These are phyloP conservation scores for Trichogramma evanescens DNA, from an alignment of 2,888 invertebrate genomes.

Conservation along the genomic window DNA sequence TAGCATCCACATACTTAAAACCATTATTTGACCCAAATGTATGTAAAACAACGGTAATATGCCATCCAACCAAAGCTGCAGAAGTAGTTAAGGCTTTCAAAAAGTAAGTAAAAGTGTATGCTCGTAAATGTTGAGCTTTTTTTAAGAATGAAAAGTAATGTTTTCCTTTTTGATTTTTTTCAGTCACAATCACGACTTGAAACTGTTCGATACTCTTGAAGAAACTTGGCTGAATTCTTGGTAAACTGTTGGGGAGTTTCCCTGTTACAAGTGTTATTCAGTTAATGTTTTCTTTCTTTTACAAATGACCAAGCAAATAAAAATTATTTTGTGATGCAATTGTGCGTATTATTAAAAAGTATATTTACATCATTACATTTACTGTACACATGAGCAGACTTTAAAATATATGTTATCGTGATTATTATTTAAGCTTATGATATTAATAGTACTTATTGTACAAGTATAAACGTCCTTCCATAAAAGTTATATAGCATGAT, in stretches of 20 bases:
- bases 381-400: too few relatives aligned
- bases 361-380: too few relatives aligned
- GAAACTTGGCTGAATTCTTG: constrained; percentile 58
- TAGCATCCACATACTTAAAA: constrained; percentile 66
- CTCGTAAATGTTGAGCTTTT: background rate
- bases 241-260: constrained; percentile 19
- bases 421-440: too few relatives aligned
- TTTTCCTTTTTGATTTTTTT: constrained; percentile 32
- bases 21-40: constrained; percentile 58
- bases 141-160: background rate
- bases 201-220: constrained; percentile 57
- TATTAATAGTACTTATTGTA: too few relatives aligned
- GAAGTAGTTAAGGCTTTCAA: constrained; percentile 62
- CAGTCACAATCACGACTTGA: constrained; percentile 56
- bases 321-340: background rate
- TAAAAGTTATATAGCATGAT: too few relatives aligned
- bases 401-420: too few relatives aligned
- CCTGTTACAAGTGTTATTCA: too few relatives aligned
- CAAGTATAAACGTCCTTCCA: too few relatives aligned
- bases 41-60: constrained; percentile 65
- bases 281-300: too few relatives aligned
- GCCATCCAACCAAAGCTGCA: constrained; percentile 68
- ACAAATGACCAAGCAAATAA: too few relatives aligned
- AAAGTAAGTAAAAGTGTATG: constrained; percentile 50
- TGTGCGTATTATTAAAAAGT: background rate